Base-by-base conservation (phyloP, 2,113 vertebrate species). In the Callionymus lyra region DNA sequence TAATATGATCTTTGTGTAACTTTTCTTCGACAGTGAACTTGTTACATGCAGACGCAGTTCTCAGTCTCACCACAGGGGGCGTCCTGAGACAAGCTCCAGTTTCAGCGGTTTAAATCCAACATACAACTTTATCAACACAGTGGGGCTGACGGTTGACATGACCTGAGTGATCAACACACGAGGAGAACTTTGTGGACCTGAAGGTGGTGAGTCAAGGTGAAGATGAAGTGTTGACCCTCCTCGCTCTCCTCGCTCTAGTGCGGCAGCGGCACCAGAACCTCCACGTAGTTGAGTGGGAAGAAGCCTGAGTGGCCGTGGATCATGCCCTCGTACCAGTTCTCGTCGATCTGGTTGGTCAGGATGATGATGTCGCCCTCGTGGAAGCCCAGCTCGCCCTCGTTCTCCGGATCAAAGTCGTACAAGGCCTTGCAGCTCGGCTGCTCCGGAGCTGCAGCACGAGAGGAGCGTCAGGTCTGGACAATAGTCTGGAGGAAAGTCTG, bases 321-420 rank as follows among this genome's bases (percentile, higher is more conserved):
- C 88, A 91, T 91, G 42, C 95, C 95, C 81, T 97, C 95, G 44
- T 92, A 98, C 95, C 95, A 98, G 89, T 98, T 98, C 68, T 97
- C 95, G 5, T 98, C 95, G 32, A 98, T 98, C 88, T 97, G 95
- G 85, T 91, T 98, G 63, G 93, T 98, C 74, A 98, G 84, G 12
- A 88, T 98, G 88, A 98, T 98, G 84, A 96, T 74, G 49, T 98
- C 91, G 0, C 95, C 93, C 65, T 98, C 95, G 2, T 65, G 89
- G 85, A 98, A 98, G 80, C 95, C 95, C 84, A 98, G 75, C 78
- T 97, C 95, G 0, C 95, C 95, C 0, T 96, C 92, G 0, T 98
- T 98, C 68, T 98, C 95, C 0, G 95, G 95, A 15, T 98, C 93
- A 1, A 98, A 98, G 83, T 98, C 93, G 2, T 95, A 98, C 1